Evolutionary conservation across 2,113 vertebrate genomes (phyloP).

Genomic region (Grantiella picta): DNA sequence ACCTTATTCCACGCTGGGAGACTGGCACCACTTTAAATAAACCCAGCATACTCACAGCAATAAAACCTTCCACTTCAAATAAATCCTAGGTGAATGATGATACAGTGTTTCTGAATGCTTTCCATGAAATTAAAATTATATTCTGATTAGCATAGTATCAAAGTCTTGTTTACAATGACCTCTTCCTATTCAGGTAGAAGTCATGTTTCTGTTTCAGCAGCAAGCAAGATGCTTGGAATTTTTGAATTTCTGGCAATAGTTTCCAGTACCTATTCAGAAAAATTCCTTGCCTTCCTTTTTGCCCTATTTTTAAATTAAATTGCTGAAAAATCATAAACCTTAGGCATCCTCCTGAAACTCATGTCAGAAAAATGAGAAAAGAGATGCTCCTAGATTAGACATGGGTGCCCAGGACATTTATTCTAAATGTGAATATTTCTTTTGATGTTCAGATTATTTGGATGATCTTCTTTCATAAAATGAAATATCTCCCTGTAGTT

Average conservation of each 20-base stretch:
- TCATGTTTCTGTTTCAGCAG: not conserved
- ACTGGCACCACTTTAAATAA: not conserved
- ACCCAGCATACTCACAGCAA: not conserved
- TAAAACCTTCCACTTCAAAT: not conserved
- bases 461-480: not conserved
- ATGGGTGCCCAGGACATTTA: not conserved
- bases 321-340: not conserved
- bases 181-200: not conserved
- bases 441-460: not conserved
- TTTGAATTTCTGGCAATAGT: not conserved
- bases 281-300: not conserved
- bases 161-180: not conserved
- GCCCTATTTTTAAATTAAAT: not conserved
- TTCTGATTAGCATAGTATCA: not conserved
- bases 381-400: not conserved
- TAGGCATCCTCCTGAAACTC: not conserved
- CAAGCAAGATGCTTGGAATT: not conserved
- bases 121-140: not conserved
- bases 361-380: not conserved
- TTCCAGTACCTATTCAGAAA: not conserved
- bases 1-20: not conserved
- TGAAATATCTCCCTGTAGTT: not conserved
- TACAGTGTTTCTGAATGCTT: not conserved
- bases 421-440: not conserved
- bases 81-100: not conserved